Evolutionary conservation across 2,113 vertebrate species (phyloP).

Genomic region (Triplophysa rosa): DNA sequence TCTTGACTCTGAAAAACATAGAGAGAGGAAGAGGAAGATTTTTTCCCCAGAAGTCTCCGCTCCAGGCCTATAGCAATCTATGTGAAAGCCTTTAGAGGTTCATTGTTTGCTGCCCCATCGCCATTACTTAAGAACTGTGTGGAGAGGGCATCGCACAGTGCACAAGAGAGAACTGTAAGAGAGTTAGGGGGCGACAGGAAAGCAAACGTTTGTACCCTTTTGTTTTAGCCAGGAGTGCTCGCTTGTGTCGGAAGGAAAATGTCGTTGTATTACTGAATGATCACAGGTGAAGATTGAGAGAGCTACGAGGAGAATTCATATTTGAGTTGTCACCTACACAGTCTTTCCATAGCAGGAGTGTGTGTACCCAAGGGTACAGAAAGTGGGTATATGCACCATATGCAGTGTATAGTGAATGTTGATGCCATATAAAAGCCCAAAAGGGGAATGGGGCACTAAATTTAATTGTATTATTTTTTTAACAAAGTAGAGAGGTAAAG

Average conservation of each 20-base stretch:
- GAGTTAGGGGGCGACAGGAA: conserved; percentile 41
- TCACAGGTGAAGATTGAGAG: conserved; percentile 23
- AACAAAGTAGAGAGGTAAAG: too few relatives aligned
- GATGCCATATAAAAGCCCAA: too few relatives aligned
- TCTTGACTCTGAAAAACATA: conserved; percentile 49
- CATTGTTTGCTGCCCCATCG: conserved; percentile 38
- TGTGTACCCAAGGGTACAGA: too few relatives aligned
- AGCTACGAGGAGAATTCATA: conserved; percentile 53
- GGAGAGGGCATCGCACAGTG: conserved; percentile 39
- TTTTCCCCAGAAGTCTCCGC: conserved; percentile 20
- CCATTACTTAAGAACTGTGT: conserved; percentile 56
- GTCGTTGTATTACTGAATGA: conserved; percentile 56
- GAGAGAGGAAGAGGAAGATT: conserved; percentile 19
- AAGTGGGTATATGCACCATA: too few relatives aligned
- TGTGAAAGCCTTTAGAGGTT: conserved; percentile 58
- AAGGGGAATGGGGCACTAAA: too few relatives aligned
- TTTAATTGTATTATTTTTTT: too few relatives aligned
- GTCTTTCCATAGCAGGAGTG: background rate
- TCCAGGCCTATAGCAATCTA: conserved; percentile 56
- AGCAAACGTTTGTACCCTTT: conserved; percentile 43
- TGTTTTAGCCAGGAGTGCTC: conserved; percentile 34
- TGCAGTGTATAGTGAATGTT: too few relatives aligned
- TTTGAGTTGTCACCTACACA: conserved; percentile 27
- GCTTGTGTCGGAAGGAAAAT: conserved; percentile 40
- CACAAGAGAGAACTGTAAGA: background rate